A percentile compares a stretch with the other conserved stretches of the same genome.
These are phyloP conservation scores for Oscheius myriophilus DNA, from an alignment of 2,888 invertebrate genomes.

Conservation along the genomic window DNA sequence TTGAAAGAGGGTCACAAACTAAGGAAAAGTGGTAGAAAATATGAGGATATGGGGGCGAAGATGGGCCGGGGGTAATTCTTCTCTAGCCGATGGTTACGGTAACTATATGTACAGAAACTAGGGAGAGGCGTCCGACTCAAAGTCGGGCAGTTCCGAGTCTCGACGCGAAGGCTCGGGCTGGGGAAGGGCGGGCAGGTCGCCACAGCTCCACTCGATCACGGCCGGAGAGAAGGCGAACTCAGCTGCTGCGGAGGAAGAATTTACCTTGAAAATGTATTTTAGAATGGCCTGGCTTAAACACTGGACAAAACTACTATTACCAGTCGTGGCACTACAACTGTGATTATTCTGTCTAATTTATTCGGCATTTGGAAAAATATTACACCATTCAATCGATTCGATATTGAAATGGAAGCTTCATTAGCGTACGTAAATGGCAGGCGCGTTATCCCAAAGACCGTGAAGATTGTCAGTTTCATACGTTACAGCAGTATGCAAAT, in stretches of 20 bases:
- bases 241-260: constrained; percentile 3
- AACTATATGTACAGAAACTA: background rate
- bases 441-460: too few species aligned
- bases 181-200: constrained; percentile 4
- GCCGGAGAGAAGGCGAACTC: constrained; percentile 22
- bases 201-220: constrained; percentile 17
- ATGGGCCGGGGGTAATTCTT: too few species aligned
- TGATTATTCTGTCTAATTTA: too few species aligned
- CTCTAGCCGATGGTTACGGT: too few species aligned
- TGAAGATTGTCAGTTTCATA: too few species aligned
- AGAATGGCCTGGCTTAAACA: background rate
- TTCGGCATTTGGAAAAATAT: too few species aligned
- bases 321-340: too few species aligned
- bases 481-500: too few species aligned
- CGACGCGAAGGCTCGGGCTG: background rate
- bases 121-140: constrained; percentile 7
- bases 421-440: too few species aligned
- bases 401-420: too few species aligned
- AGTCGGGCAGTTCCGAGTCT: constrained; percentile 20
- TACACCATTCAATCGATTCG: too few species aligned
- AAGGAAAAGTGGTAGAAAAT: background rate
- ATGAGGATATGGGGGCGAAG: constrained; percentile 1
- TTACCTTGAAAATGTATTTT: background rate
- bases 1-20: background rate
- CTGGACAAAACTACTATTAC: background rate